phyloP scores from a whole-genome alignment of 1,140 invertebrate genomes.

The Platorchestia sp. region DNA sequence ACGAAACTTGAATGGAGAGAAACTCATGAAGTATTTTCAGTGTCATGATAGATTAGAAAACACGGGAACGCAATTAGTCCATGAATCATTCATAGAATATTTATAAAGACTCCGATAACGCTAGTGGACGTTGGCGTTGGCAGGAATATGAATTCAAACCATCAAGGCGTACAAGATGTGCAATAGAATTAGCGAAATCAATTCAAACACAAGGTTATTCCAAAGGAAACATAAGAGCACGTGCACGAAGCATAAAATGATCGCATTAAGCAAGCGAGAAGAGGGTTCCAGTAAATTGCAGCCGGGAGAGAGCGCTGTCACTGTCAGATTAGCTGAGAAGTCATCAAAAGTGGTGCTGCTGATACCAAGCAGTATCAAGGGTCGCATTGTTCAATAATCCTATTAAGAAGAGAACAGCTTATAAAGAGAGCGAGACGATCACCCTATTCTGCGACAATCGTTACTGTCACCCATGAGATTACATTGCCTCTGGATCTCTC shows the following conservation, averaged over 20 bases:
- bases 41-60: no score
- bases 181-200: not conserved
- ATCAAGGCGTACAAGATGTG: not conserved
- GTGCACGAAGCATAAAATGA: not conserved
- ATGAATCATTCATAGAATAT: no score
- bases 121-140: not conserved
- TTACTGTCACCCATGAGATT: not conserved
- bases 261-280: not conserved
- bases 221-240: not conserved
- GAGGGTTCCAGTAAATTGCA: not conserved
- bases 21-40: no score
- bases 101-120: not conserved
- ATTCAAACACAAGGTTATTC: not conserved
- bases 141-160: not conserved
- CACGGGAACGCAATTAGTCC: no score
- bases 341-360: not conserved
- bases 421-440: not conserved
- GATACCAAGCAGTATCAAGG: slow-evolving; percentile 15
- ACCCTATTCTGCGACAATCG: not conserved
- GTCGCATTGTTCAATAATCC: slow-evolving; percentile 40
- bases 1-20: no score
- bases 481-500: not conserved
- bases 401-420: slow-evolving; percentile 34
- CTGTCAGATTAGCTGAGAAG: slow-evolving; percentile 43
- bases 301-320: not conserved